Conservation (phyloP, 1,140 invertebrate species). For the Lanistes nyassanus region DNA sequence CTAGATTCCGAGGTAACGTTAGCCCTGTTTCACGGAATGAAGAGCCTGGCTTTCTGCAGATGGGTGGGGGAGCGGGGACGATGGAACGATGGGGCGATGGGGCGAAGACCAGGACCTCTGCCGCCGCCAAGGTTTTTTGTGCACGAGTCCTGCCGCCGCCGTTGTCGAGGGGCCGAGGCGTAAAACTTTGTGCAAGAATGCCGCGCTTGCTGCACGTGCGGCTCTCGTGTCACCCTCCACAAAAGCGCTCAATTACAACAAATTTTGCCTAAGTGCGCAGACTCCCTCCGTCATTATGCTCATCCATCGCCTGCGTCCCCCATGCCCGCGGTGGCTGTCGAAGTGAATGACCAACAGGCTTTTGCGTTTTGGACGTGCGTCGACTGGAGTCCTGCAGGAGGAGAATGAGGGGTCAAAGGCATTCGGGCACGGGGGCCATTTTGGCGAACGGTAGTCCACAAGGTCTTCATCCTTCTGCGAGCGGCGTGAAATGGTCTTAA, state of each 20-base stretch:
- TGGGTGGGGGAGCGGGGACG: no score
- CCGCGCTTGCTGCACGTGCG: background rate
- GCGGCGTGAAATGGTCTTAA: no score
- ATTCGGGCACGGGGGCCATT: background rate
- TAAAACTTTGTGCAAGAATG: conserved; percentile 12
- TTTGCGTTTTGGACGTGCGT: background rate
- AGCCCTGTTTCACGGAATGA: no score
- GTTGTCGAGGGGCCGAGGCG: background rate
- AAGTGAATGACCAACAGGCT: background rate
- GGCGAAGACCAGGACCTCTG: no score
- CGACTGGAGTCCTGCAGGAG: background rate
- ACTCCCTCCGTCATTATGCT: background rate
- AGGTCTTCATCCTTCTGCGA: no score
- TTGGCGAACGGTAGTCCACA: background rate
- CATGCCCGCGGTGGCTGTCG: background rate
- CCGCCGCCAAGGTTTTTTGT: background rate
- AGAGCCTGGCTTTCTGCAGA: no score
- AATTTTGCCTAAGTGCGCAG: conserved; percentile 8
- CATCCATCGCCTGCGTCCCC: background rate
- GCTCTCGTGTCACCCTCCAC: background rate
- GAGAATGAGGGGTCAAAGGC: background rate
- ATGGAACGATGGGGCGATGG: no score
- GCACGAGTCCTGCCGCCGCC: background rate
- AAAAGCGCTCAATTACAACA: conserved; percentile 13
- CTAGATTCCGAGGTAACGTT: background rate